A percentile compares a stretch with the other conserved stretches of the same genome.
Conservation (phyloP, 2,113 vertebrate genomes). For the Pipra filicauda region DNA sequence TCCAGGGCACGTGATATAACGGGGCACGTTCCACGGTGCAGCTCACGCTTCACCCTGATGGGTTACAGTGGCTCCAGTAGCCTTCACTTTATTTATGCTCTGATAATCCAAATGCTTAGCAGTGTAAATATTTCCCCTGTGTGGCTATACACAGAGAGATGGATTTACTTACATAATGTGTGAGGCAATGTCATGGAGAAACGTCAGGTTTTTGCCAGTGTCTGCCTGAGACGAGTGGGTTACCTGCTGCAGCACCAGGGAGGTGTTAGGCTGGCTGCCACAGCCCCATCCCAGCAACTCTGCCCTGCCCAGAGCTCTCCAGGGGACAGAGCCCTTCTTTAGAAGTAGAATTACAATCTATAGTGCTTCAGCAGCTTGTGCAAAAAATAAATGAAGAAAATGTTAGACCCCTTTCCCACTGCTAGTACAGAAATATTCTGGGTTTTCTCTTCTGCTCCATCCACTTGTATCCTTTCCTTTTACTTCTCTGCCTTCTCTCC, state of each 20-base stretch:
- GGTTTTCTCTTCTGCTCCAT: background rate
- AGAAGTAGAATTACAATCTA: background rate
- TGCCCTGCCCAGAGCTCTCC: background rate
- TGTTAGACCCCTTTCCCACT: background rate
- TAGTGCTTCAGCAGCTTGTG: background rate
- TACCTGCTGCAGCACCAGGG: background rate
- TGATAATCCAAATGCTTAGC: background rate
- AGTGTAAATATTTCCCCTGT: background rate
- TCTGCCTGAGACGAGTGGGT: background rate
- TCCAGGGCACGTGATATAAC: background rate
- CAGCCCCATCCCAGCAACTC: background rate
- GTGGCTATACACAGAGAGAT: background rate
- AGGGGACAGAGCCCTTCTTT: background rate
- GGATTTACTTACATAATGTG: background rate
- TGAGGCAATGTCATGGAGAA: background rate
- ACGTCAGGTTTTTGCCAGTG: background rate
- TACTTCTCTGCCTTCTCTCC: background rate
- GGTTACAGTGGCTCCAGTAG: slow-evolving; percentile 27
- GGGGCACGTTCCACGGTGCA: accelerated
- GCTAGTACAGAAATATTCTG: background rate
- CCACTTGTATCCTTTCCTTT: background rate
- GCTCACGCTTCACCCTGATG: background rate
- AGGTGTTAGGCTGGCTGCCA: background rate
- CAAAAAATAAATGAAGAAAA: background rate
- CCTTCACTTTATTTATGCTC: background rate